A percentile compares a stretch with the other conserved stretches of the same genome.
phyloP scores from a whole-genome alignment of 2,113 vertebrate species.

The Cottus gobio region DNA sequence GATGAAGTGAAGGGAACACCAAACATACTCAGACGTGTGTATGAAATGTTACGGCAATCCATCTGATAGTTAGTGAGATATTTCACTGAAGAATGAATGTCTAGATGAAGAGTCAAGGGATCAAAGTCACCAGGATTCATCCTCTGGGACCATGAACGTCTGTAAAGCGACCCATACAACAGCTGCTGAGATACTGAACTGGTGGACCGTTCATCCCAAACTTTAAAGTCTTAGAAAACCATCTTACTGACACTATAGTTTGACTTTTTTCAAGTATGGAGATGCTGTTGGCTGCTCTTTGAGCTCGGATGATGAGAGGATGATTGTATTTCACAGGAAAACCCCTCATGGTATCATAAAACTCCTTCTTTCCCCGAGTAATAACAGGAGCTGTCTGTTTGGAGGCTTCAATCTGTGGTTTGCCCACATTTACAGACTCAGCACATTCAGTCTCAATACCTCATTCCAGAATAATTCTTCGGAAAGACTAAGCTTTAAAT shows the following conservation, averaged over 20 bases:
- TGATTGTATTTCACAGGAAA: slow-evolving; percentile 34
- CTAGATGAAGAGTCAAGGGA: background rate
- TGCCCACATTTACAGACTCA: slow-evolving; percentile 57
- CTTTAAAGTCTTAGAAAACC: background rate
- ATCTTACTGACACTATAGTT: background rate
- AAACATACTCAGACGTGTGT: background rate
- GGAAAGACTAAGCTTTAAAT: slow-evolving; percentile 45
- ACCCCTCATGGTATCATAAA: slow-evolving; percentile 42
- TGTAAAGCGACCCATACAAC: background rate
- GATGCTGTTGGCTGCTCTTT: slow-evolving; percentile 4
- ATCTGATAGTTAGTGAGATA: background rate
- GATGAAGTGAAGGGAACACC: background rate
- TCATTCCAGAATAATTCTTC: slow-evolving; percentile 46
- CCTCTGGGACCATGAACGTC: background rate
- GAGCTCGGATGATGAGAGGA: slow-evolving; percentile 11
- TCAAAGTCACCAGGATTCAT: background rate
- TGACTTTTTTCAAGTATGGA: background rate
- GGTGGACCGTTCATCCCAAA: background rate
- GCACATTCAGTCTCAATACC: slow-evolving; percentile 60
- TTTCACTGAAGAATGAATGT: background rate
- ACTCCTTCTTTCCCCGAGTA: slow-evolving; percentile 5
- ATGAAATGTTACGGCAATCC: background rate
- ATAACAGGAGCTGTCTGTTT: slow-evolving; percentile 55
- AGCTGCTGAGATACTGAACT: background rate
- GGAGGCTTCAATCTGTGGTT: slow-evolving; percentile 62